Percentiles rank a stretch among this genome's conserved stretches.
phyloP scores from a whole-genome alignment of 1,140 invertebrate species.

The Drosophila pachea region DNA sequence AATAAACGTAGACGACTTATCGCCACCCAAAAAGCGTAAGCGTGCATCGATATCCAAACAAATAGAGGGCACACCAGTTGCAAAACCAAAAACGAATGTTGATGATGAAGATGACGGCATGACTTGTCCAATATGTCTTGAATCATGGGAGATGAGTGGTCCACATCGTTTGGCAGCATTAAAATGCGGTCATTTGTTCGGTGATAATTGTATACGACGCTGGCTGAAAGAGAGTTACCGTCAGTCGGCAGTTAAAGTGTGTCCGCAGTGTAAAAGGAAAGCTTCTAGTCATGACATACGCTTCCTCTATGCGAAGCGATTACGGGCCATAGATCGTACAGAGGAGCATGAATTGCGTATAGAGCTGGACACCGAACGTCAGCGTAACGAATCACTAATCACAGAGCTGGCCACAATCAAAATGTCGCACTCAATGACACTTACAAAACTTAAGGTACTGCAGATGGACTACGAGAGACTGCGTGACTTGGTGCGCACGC shows the following conservation, averaged over 20 bases:
- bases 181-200: conserved; percentile 95
- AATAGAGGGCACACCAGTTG: conserved; percentile 27
- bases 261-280: conserved; percentile 93
- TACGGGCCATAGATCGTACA: conserved; percentile 83
- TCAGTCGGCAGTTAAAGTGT: conserved; percentile 80
- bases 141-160: conserved; percentile 91
- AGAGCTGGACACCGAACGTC: conserved; percentile 80
- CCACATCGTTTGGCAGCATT: conserved; percentile 89
- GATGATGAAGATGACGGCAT: conserved; percentile 83
- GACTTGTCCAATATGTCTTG: conserved; percentile 92
- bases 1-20: conserved; percentile 46
- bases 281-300: conserved; percentile 87
- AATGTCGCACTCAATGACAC: conserved; percentile 80
- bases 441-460: conserved; percentile 40
- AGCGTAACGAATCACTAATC: conserved; percentile 78
- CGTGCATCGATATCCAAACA: conserved; percentile 30
- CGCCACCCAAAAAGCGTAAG: conserved; percentile 71
- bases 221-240: conserved; percentile 83
- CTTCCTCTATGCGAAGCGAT: conserved; percentile 84
- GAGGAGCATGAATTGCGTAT: conserved; percentile 82
- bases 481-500: conserved; percentile 39
- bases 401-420: conserved; percentile 80
- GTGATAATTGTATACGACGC: conserved; percentile 88
- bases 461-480: conserved; percentile 57
- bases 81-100: background rate